Conservation (phyloP, 1,140 invertebrate genomes). For the Orchesella cincta region DNA sequence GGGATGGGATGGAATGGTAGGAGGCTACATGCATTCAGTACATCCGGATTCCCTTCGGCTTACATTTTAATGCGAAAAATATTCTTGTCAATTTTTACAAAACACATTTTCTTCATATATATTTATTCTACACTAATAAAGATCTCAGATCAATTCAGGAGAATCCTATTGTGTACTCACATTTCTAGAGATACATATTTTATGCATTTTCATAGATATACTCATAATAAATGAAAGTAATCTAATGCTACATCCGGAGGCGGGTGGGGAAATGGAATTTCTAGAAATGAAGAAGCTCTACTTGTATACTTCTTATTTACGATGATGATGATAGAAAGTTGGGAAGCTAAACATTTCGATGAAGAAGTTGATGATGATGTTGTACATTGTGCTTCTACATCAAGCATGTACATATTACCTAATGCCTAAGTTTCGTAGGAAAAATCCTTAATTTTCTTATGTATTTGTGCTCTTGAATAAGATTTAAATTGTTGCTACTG, state of each 20-base stretch:
- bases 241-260: conserved; percentile 21
- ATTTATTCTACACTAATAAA: too few relatives aligned
- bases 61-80: neutral
- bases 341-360: neutral
- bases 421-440: too few relatives aligned
- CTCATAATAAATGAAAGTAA: neutral
- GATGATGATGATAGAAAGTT: neutral
- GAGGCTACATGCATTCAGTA: too few relatives aligned
- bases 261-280: conserved; percentile 4
- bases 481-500: too few relatives aligned
- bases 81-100: conserved; percentile 6
- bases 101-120: too few relatives aligned
- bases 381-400: neutral
- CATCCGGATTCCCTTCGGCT: neutral
- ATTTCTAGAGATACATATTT: too few relatives aligned
- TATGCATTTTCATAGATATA: conserved; percentile 2
- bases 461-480: too few relatives aligned
- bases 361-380: neutral
- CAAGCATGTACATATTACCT: too few relatives aligned
- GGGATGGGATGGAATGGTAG: too few relatives aligned
- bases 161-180: too few relatives aligned
- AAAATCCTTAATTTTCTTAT: too few relatives aligned
- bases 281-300: neutral
- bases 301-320: neutral
- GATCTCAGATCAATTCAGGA: too few relatives aligned